Base-by-base conservation (phyloP, 2,797 vertebrate species). In the Amazonetta brasiliensis region DNA sequence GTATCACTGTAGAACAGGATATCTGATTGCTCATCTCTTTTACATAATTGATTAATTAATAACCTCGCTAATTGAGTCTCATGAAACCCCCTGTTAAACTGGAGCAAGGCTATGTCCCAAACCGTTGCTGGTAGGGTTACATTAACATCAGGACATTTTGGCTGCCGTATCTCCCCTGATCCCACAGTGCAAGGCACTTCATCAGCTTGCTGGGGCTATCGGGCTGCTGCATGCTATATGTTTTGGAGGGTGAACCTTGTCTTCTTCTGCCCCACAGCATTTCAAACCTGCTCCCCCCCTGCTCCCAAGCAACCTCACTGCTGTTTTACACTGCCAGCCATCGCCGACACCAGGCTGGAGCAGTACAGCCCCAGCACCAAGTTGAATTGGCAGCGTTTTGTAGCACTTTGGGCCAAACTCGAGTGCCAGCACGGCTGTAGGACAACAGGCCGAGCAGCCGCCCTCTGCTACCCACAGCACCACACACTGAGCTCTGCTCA, bases 1-100 rank as follows among this genome's bases (percentile, higher is more conserved):
- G 43, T 41, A 89, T 93, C 89, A 58, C 14, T 92, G 87, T 73
- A 79, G 59, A 77, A 82, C 50, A 78, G 55, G 67, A 18, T 93
- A 95, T 96, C 94, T 1, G 77, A 79, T 88, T 43, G 30, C 92
- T 94, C 91, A 92, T 92, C 96, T 95, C 37, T 63, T 97, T 96
- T 95, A 91, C 92, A 87, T 96, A 95, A 97, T 92, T 95, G 95
- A 96, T 97, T 95, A 96, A 95, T 94, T 96, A 96, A 96, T 96
- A 95, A 94, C 85, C 87, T 90, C 71, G 69, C 74, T 97, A 96
- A 97, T 94, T 91, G 79, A 92, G 59, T 55, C 50, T 94, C 66
- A 18, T 77, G 30, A 90, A 93, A 94, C 62, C 62, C 58, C 76
- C 75, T 59, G 28, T 58, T 84, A 39, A 15, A 71, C 20, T 44